Evolutionary conservation across 2,888 invertebrate genomes (phyloP), one percentile per base, ranked within the genome.

Genomic region (Drosophila nigricruria): DNA sequence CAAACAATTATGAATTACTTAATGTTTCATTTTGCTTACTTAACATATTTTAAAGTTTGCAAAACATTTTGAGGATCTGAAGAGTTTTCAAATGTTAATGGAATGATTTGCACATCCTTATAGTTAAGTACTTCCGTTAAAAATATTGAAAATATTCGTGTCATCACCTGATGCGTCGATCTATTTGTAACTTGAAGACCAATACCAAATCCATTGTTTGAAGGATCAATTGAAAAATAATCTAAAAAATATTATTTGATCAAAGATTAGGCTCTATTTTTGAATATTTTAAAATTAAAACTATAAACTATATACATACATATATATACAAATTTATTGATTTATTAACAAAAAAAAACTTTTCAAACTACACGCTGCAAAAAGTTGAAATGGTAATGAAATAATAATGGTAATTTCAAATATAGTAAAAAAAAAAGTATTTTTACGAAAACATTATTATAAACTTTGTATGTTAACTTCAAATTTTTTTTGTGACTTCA

Each of bases 91-190:
- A 56, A 74, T 9, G 67, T 52, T 30, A 89, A 62, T 6, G 90
- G 93, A 27, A 94, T 81, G 36, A 94, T 88, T 81, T 92, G 93
- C 50, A 94, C 91, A 45, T 92, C 90, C 20, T 91, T 81, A 80
- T 94, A 94, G 9, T 94, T 93, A 2, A 94, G 90, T 10, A 93
- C 91, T 75, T 94, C 94, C 45, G 91, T 93, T 12, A 95, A 87
- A 77, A 94, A 94, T 63, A 95, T 95, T 67, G 93, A 94, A 91
- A 95, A 95, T 50, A 95, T 93, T 72, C 94, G 92, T 0, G 95
- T 94, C 36, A 93, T 93, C 42, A 95, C 89, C 67, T 94, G 94
- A 81, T 95, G 95, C 0, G 94, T 94, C 10, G 94, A 85, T 58
- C 94, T 92, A 34, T 92, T 92, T 0, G 95, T 94, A 0, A 94